These are phyloP conservation scores for Cariama cristata DNA, from an alignment of 2,113 vertebrate species.

Conservation along the genomic window DNA sequence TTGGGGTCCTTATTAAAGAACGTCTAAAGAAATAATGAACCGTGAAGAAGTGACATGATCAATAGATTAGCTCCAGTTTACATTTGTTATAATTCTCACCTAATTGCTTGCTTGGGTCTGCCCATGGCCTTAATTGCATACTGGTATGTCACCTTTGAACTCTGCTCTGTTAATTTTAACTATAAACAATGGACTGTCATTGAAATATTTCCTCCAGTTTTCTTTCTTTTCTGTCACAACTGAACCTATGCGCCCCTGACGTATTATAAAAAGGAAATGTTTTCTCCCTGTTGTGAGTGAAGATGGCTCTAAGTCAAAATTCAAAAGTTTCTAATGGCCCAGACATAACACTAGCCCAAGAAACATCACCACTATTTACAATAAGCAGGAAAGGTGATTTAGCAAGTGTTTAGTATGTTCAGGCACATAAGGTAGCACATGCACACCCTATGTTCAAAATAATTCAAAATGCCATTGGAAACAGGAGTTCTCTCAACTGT, in stretches of 20 bases:
- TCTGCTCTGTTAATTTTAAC: conserved; percentile 37
- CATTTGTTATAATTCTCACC: conserved; percentile 47
- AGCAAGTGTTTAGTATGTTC: not conserved
- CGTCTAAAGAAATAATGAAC: not conserved
- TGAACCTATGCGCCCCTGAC: not conserved
- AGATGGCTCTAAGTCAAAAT: not conserved
- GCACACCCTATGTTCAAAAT: fast-evolving
- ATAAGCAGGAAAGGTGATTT: not conserved
- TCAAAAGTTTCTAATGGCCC: not conserved
- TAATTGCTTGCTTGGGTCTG: conserved; percentile 40
- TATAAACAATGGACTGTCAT: conserved; percentile 53
- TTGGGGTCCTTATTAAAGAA: not conserved
- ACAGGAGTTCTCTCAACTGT: not conserved
- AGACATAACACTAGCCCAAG: not conserved
- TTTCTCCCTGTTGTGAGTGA: not conserved
- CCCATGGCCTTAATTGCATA: conserved; percentile 16
- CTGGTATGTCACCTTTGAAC: conserved; percentile 64
- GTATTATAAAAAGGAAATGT: not conserved
- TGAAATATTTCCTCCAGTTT: conserved; percentile 15
- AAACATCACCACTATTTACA: not conserved
- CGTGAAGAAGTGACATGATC: not conserved
- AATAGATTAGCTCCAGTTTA: conserved; percentile 37
- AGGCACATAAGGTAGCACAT: fast-evolving
- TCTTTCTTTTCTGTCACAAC: conserved; percentile 17
- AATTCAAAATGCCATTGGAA: not conserved